A percentile compares a stretch with the other conserved stretches of the same genome.
Evolutionary conservation across 2,113 vertebrate species (phyloP).

Genomic region (Mungos mungo): DNA sequence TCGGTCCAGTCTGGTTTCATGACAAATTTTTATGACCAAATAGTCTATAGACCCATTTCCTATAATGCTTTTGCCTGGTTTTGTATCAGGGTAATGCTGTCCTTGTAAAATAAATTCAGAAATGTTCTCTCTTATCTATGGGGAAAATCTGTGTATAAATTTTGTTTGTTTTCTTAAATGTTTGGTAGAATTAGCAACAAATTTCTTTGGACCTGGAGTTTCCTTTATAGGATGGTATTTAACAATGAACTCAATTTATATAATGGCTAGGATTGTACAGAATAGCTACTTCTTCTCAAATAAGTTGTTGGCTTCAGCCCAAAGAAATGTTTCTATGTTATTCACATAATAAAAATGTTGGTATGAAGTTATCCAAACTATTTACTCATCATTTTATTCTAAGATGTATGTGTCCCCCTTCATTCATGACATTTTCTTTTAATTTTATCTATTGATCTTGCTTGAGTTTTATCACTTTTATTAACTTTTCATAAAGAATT

Average conservation of each 20-base stretch:
- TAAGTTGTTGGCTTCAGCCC: background rate
- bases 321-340: background rate
- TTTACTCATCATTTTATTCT: background rate
- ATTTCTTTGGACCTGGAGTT: background rate
- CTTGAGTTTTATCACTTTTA: background rate
- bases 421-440: background rate
- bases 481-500: background rate
- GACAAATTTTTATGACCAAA: background rate
- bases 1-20: background rate
- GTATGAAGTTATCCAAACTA: background rate
- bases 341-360: background rate
- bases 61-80: background rate
- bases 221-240: background rate
- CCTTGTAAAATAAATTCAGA: background rate
- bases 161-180: background rate
- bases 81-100: background rate
- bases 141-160: background rate
- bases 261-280: background rate
- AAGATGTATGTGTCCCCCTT: background rate
- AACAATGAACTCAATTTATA: background rate
- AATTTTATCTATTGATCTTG: background rate
- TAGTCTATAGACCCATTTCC: background rate
- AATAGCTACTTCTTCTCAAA: background rate
- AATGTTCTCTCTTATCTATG: background rate
- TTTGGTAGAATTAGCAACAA: background rate